Base-by-base conservation (phyloP, 2,888 invertebrate genomes). In the Euplexia lucipara region DNA sequence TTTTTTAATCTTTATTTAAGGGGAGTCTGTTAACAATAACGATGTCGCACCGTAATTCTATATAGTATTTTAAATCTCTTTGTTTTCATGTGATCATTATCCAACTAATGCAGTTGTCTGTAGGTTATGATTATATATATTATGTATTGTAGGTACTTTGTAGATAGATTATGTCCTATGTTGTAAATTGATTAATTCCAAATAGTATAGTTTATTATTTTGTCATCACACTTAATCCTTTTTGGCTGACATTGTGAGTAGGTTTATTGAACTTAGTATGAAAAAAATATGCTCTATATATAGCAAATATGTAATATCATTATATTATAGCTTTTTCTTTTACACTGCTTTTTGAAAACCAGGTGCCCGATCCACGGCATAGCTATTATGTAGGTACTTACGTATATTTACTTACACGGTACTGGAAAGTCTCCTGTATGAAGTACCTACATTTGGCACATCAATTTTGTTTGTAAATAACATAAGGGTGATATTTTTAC, bases 61-160 rank as follows among this genome's bases (percentile, higher is more conserved):
- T n/a, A n/a, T n/a, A n/a, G 6, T 12, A 5, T 22, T 22, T 16
- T 12, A 14, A 30, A n/a, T n/a, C n/a, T n/a, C n/a, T n/a, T 20
- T 18, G 18, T 1, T 8, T 6, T 30, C 7, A 20, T n/a, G 5
- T 39, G 7, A 12, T 3, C 3, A 20, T 14, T 12, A 14, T 45
- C 12, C 16, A 37, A 37, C 22, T 0, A 42, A 54, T 71, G 53
- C 48, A 64, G 16, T 16, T 54, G 48, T 49, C 42, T 47, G 12
- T 44, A 48, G 37, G 64, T 35, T 18, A 18, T 44, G 63, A 68
- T 62, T 75, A 72, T 54, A n/a, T n/a, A n/a, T n/a, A n/a, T 58
- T 75, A 73, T 58, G 44, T 69, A 75, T 56, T 41, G 5, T 47
- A 47, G 53, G 53, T 42, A 42, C 1, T 41, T 62, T 12, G 42